phyloP scores from a whole-genome alignment of 2,888 invertebrate species.

The Adineta ricciae region DNA sequence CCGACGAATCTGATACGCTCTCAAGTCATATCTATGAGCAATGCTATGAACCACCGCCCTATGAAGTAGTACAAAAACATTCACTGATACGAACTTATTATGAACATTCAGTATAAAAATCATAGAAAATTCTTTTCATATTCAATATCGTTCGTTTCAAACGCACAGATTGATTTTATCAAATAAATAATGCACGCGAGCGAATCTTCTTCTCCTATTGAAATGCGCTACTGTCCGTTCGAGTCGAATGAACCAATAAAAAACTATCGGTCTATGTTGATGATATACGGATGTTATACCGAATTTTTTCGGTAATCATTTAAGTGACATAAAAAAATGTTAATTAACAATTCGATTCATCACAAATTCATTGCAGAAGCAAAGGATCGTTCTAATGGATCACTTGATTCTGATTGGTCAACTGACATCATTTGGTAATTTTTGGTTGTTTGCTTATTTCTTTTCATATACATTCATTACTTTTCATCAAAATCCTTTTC shows the following conservation, averaged over 20 bases:
- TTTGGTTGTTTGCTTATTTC: neutral
- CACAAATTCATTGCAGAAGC: neutral
- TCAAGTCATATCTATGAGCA: conserved; percentile 10
- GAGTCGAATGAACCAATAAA: neutral
- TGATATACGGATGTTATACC: neutral
- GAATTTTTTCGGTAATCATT: neutral
- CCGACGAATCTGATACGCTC: neutral
- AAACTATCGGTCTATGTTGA: neutral
- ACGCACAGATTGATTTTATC: too few relatives aligned
- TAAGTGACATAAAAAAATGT: neutral
- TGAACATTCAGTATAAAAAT: neutral
- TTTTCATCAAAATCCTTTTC: neutral
- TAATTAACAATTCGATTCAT: neutral
- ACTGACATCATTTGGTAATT: neutral
- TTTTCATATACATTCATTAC: neutral
- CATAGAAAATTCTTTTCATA: too few relatives aligned
- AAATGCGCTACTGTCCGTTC: neutral
- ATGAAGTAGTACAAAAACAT: neutral
- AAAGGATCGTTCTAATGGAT: neutral
- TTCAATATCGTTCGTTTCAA: too few relatives aligned
- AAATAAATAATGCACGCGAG: too few relatives aligned
- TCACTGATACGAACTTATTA: neutral
- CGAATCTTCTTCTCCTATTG: too few relatives aligned
- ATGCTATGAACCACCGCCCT: neutral
- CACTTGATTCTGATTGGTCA: neutral